phyloP scores from a whole-genome alignment of 2,797 vertebrate species.

The Microchirus variegatus region DNA sequence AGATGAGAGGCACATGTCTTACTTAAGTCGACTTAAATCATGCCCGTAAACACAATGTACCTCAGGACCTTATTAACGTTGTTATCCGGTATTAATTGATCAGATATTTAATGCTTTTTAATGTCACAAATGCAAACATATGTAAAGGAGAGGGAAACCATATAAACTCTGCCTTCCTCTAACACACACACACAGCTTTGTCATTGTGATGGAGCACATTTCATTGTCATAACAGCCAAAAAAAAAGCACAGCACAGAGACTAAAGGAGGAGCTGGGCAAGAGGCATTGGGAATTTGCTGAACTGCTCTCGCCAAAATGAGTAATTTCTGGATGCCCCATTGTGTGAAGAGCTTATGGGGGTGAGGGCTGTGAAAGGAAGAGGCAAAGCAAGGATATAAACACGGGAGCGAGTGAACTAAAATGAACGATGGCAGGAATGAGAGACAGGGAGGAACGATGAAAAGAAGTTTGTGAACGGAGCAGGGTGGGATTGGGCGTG shows the following conservation, averaged over 20 bases:
- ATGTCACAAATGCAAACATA: constrained; percentile 25
- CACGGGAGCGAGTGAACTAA: constrained; percentile 64
- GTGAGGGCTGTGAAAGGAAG: constrained; percentile 67
- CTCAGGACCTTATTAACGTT: background rate
- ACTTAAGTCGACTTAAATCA: background rate
- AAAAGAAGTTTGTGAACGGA: constrained; percentile 74
- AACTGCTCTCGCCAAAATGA: constrained; percentile 79
- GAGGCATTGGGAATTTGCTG: constrained; percentile 68
- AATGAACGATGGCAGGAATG: constrained; percentile 71
- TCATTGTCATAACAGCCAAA: constrained; percentile 54
- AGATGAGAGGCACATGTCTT: constrained; percentile 10
- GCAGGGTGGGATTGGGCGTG: constrained; percentile 78
- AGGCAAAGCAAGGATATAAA: constrained; percentile 75
- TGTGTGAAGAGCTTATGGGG: constrained; percentile 79
- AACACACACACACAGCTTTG: constrained; percentile 50
- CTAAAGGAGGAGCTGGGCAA: constrained; percentile 38
- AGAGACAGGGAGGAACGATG: constrained; percentile 64
- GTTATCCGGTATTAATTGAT: constrained; percentile 40
- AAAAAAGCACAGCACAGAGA: constrained; percentile 14
- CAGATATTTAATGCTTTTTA: background rate
- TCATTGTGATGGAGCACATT: constrained; percentile 55
- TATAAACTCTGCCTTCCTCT: constrained; percentile 26
- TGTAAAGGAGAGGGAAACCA: constrained; percentile 37
- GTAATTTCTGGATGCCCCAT: constrained; percentile 81
- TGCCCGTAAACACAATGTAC: too few species aligned